These are phyloP conservation scores for Brachionus asplanchnoidis DNA, from an alignment of 1,140 invertebrate genomes.

Conservation along the genomic window DNA sequence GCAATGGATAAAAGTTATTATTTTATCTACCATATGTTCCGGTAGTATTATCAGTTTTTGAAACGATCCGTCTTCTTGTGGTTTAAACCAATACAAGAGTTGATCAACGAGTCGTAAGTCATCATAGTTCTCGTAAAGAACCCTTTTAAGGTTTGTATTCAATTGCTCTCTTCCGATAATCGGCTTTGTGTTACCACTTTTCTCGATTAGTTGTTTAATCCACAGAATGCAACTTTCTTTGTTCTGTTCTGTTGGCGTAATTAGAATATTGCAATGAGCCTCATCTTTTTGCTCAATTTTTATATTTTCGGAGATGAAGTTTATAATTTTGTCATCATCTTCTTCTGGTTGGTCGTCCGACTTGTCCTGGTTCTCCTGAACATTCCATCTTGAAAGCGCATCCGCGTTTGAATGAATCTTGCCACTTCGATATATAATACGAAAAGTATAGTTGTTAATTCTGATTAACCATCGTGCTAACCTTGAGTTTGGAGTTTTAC, in stretches of 20 bases:
- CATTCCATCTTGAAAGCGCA: not conserved
- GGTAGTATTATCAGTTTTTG: not conserved
- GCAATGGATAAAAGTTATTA: not conserved
- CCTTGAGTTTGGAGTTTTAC: constrained; percentile 39
- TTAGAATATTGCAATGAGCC: not conserved
- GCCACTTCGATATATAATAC: not conserved
- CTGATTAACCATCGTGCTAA: not conserved
- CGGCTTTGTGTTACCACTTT: not conserved
- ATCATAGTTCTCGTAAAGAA: not conserved
- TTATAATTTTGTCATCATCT: not conserved
- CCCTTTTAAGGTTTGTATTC: not conserved
- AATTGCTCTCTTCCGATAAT: not conserved
- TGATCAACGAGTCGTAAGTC: not conserved
- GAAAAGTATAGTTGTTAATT: not conserved
- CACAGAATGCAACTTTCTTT: not conserved
- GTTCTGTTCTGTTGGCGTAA: not conserved
- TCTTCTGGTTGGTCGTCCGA: not conserved
- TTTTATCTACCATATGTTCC: not conserved
- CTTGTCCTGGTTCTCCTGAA: not conserved
- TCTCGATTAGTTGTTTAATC: not conserved
- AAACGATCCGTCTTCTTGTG: not conserved
- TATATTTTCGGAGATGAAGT: not conserved
- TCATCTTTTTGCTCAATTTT: not conserved
- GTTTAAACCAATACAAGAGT: constrained; percentile 2
- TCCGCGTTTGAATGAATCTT: not conserved